phyloP scores from a whole-genome alignment of 2,888 invertebrate species.

The Agrotis segetum region DNA sequence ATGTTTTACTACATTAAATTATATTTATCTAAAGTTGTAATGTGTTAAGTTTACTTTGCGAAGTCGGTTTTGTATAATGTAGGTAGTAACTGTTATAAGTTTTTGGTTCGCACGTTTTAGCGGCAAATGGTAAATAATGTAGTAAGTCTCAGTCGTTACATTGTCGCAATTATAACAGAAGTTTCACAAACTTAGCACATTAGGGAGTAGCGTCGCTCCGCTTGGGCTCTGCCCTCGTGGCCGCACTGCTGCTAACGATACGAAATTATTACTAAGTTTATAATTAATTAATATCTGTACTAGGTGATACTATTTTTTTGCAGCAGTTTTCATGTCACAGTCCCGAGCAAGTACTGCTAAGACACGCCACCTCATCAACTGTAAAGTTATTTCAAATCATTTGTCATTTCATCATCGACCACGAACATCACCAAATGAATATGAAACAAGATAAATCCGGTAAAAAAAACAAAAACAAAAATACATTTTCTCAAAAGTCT shows the following conservation, averaged over 20 bases:
- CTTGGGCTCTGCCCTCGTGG: background rate
- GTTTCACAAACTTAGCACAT: conserved; percentile 27
- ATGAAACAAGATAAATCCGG: background rate
- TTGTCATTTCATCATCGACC: background rate
- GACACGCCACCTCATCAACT: background rate
- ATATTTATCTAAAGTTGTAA: conserved; percentile 1
- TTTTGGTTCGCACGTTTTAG: background rate
- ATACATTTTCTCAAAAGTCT: background rate
- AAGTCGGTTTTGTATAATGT: background rate
- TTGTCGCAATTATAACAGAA: conserved; percentile 14
- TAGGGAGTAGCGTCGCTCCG: background rate
- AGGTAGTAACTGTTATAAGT: conserved; percentile 2
- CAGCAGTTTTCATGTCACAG: background rate
- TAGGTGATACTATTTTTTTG: background rate
- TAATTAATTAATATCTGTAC: background rate
- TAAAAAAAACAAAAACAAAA: too few species aligned
- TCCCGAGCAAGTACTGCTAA: background rate
- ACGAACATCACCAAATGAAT: background rate
- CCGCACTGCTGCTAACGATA: background rate
- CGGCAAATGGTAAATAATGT: conserved; percentile 15
- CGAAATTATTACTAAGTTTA: conserved; percentile 1
- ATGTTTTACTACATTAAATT: background rate
- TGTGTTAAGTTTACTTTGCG: background rate
- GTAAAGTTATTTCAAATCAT: background rate
- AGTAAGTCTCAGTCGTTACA: conserved; percentile 18